Evolutionary conservation across 2,888 invertebrate species (phyloP), one percentile per base, ranked within the genome.

Genomic region (Lepidocyrtoides sp.): DNA sequence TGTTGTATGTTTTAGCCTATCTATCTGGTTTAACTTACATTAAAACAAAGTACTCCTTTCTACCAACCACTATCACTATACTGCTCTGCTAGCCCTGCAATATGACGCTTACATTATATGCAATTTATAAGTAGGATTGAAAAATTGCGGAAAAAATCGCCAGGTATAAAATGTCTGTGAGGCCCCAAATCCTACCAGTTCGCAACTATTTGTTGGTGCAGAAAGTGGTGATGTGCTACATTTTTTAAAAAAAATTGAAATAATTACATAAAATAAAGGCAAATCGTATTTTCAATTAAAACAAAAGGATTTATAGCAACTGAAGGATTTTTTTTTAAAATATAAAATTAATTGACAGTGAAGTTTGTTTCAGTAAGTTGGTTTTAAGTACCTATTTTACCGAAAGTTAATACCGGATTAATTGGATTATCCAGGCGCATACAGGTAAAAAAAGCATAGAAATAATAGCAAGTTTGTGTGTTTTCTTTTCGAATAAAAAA

Each of bases 161-260:
- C 92, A 94, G 93, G 94, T 94, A 94, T 94, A 94, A 94, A 94
- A 94, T 91, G 88, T 81, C 87, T 90, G 29, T 93, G 94, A 93
- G 94, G 94, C 94, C 94, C 91, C 94, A 93, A 93, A 93, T 91
- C 89, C 89, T 88, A 81, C 91, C 94, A 94, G 94, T 94, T 93
- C 89, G 89, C 92, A 92, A 90, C 48, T 51, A 86, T 79, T 92
- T 82, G 69, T 81, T 86, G 85, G 83, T 88, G 69, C 12, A 79
- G 60, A 86, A 89, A 83, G 89, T 92, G 82, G 77, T 87, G 77
- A 57, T 75, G 91, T 72, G 77, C 44, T 85, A 66, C 63, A 57
- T 54, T 26, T 54, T 41, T 44, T 66, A 44, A 29, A 63, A 63
- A 63, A 17, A 54, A 54, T 54, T 12, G n/a, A 1, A 51, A 51